These are phyloP conservation scores for Macropus fuliginosus DNA, from an alignment of 2,797 vertebrate species.

Conservation along the genomic window DNA sequence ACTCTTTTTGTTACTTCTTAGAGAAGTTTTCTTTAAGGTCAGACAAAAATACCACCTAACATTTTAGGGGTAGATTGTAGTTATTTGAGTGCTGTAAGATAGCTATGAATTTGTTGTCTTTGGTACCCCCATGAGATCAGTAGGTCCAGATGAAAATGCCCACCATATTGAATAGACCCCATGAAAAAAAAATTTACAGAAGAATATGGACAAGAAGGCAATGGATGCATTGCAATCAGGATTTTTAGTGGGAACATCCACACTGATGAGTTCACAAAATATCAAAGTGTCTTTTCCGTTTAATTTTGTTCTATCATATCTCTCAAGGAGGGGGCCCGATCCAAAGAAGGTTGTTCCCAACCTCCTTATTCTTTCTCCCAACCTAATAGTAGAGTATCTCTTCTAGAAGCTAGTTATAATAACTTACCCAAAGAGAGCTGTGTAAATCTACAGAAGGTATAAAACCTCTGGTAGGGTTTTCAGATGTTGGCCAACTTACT, in stretches of 20 bases:
- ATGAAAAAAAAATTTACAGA: background rate
- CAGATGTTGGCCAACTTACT: background rate
- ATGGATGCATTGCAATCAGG: background rate
- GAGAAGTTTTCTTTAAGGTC: slow-evolving; percentile 63
- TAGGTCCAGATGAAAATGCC: background rate
- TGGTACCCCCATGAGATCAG: background rate
- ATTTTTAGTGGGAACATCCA: background rate
- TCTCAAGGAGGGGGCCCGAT: background rate
- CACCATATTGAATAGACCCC: background rate
- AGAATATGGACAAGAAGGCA: background rate
- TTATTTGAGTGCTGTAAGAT: slow-evolving; percentile 42
- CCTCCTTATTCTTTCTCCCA: background rate
- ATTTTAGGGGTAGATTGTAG: slow-evolving; percentile 30
- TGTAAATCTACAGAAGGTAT: background rate
- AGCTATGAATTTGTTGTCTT: background rate
- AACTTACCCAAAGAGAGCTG: background rate
- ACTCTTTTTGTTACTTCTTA: background rate
- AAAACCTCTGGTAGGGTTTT: background rate
- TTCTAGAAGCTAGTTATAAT: background rate
- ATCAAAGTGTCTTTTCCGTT: background rate
- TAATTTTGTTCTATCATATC: background rate
- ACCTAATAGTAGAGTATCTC: background rate
- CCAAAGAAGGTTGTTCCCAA: background rate
- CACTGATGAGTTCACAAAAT: background rate
- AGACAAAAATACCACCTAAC: slow-evolving; percentile 61